Conservation (phyloP, 2,888 invertebrate genomes). For the Xylocampa areola region DNA sequence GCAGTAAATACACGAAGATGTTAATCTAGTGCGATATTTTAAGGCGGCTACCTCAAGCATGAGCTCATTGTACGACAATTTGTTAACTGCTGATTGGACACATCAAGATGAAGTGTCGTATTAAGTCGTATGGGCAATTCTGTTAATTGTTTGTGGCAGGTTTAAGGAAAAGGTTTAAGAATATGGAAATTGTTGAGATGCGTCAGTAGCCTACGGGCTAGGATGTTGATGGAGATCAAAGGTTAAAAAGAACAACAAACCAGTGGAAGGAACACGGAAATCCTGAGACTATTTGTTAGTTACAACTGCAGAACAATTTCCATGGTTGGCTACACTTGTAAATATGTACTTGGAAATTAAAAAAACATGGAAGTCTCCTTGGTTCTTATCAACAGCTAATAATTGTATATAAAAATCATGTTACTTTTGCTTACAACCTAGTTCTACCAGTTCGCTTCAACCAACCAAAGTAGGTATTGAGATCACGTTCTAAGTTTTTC, state of each 20-base stretch:
- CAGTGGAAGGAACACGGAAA: too few species aligned
- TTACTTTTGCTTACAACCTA: too few species aligned
- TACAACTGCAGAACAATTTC: too few species aligned
- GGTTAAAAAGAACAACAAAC: background rate
- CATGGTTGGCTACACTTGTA: too few species aligned
- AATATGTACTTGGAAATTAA: too few species aligned
- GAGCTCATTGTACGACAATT: conserved; percentile 45
- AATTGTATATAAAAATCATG: too few species aligned
- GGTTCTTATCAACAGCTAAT: too few species aligned
- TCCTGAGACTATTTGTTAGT: too few species aligned
- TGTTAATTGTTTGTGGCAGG: conserved; percentile 20
- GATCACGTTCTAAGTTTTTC: too few species aligned
- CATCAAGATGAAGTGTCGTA: conserved; percentile 39
- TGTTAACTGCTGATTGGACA: conserved; percentile 38
- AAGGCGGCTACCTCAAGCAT: conserved; percentile 37
- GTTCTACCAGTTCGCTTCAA: too few species aligned
- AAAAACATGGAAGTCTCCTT: too few species aligned
- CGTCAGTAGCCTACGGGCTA: conserved; percentile 1
- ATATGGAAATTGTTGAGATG: conserved; percentile 3
- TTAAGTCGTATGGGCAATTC: conserved; percentile 34
- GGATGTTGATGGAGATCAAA: background rate
- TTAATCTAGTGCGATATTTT: conserved; percentile 48
- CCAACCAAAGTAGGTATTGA: too few species aligned
- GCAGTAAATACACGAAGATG: conserved; percentile 42
- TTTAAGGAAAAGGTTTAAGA: conserved; percentile 3